Percentiles rank a stretch among this genome's conserved stretches.
Conservation (phyloP, 1,140 invertebrate species). For the Penaeus chinensis region DNA sequence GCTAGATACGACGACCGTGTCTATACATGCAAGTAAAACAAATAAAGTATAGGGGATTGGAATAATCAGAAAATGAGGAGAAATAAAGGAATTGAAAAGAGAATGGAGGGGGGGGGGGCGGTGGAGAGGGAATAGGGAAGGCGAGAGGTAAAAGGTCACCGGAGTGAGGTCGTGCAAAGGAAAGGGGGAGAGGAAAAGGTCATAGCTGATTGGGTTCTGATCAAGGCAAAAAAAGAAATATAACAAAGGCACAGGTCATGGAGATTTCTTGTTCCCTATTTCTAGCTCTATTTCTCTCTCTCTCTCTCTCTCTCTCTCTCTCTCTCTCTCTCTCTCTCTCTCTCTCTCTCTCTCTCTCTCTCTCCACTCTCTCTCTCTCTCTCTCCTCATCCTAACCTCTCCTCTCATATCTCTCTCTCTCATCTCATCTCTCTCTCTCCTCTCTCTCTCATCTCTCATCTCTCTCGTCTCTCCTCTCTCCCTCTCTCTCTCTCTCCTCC, state of each 20-base stretch:
- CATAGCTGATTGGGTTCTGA: too few species aligned
- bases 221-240: too few species aligned
- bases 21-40: not conserved
- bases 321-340: conserved; percentile 20
- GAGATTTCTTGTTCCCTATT: not conserved
- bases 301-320: not conserved
- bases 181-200: not conserved
- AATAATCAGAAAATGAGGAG: not conserved
- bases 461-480: not conserved
- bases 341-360: not conserved
- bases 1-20: too few species aligned
- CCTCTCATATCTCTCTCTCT: too few species aligned
- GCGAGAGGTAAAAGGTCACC: too few species aligned
- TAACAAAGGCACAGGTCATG: too few species aligned
- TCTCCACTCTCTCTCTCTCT: too few species aligned
- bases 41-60: not conserved
- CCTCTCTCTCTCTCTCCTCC: too few species aligned
- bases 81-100: not conserved
- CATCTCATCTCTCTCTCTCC: too few species aligned
- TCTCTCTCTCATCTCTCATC: not conserved
- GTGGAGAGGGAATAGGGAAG: not conserved
- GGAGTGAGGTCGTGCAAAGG: not conserved
- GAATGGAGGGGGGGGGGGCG: not conserved
- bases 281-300: not conserved
- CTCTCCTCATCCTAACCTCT: too few species aligned